Conservation (phyloP, 1,140 invertebrate species). For the Zaprionus vittiger region DNA sequence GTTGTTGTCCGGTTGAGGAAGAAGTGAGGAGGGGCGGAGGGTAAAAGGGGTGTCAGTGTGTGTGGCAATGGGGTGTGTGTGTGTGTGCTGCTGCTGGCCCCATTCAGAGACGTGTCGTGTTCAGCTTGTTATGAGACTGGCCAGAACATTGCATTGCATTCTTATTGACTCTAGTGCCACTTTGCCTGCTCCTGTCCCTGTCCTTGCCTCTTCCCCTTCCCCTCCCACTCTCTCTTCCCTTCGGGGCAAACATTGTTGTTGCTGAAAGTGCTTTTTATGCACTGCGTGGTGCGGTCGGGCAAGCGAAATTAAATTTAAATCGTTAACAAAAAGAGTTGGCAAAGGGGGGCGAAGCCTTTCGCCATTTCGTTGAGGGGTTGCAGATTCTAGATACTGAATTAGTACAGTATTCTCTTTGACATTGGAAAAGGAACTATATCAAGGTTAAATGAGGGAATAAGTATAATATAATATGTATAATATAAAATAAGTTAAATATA, state of each 20-base stretch:
- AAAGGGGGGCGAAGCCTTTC: background rate
- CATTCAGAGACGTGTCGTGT: constrained; percentile 47
- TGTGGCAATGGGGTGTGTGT: constrained; percentile 13
- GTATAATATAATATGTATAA: no score
- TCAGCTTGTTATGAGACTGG: constrained; percentile 73
- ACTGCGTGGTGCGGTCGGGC: constrained; percentile 62
- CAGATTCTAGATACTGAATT: background rate
- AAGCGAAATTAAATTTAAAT: constrained; percentile 81
- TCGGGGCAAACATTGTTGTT: constrained; percentile 61
- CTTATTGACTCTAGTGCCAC: constrained; percentile 79
- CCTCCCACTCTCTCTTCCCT: constrained; percentile 17
- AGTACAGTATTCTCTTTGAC: background rate
- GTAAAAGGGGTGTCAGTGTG: constrained; percentile 1
- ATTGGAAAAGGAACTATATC: background rate
- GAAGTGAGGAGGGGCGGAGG: background rate
- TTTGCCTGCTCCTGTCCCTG: constrained; percentile 36
- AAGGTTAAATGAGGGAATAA: no score
- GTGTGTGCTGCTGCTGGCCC: constrained; percentile 58
- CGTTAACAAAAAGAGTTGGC: constrained; percentile 55
- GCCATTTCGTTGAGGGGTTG: background rate
- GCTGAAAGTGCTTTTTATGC: constrained; percentile 61
- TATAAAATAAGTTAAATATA: no score
- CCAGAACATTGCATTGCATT: constrained; percentile 70
- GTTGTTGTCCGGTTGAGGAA: constrained; percentile 43
- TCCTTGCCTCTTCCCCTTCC: background rate